Conservation (phyloP, 1,140 invertebrate species). For the Drosophila eugracilis region DNA sequence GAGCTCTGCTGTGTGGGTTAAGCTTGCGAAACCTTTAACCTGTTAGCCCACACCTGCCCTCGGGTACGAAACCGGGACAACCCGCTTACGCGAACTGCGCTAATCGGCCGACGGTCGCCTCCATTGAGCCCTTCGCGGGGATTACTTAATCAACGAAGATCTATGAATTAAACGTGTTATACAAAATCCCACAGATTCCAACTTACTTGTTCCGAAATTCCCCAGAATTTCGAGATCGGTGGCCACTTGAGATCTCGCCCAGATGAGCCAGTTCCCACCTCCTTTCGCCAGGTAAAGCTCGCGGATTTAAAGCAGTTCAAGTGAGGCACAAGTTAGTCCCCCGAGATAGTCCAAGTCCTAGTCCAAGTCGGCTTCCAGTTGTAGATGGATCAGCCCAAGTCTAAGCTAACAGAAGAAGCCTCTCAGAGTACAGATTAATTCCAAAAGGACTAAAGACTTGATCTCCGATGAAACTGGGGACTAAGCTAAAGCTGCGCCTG, state of each 20-base stretch:
- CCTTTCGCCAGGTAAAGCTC: slow-evolving; percentile 29
- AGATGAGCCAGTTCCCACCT: slow-evolving; percentile 16
- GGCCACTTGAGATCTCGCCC: slow-evolving; percentile 59
- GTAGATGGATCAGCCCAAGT: not conserved
- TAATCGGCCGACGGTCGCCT: slow-evolving; percentile 62
- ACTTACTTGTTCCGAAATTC: slow-evolving; percentile 46
- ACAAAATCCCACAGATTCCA: slow-evolving; percentile 62
- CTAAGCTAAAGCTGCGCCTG: not conserved
- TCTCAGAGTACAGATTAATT: not conserved
- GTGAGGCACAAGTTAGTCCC: slow-evolving; percentile 56
- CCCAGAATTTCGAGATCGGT: slow-evolving; percentile 16
- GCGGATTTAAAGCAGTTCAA: slow-evolving; percentile 59
- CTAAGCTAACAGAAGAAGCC: not conserved
- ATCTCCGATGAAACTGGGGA: not conserved
- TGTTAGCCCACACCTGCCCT: slow-evolving; percentile 63
- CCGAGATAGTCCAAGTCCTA: not conserved
- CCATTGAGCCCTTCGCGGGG: slow-evolving; percentile 62
- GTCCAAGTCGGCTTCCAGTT: not conserved
- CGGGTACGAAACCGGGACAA: slow-evolving; percentile 6
- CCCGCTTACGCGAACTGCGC: slow-evolving; percentile 72
- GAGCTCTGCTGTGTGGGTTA: slow-evolving; percentile 40
- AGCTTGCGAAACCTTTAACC: slow-evolving; percentile 46
- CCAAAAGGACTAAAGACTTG: not conserved
- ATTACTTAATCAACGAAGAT: slow-evolving; percentile 80
- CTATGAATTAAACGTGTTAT: slow-evolving; percentile 77